Percentiles rank a stretch among this genome's conserved stretches.
These are phyloP conservation scores for Aphelinus certus DNA, from an alignment of 1,140 invertebrate species.

Conservation along the genomic window DNA sequence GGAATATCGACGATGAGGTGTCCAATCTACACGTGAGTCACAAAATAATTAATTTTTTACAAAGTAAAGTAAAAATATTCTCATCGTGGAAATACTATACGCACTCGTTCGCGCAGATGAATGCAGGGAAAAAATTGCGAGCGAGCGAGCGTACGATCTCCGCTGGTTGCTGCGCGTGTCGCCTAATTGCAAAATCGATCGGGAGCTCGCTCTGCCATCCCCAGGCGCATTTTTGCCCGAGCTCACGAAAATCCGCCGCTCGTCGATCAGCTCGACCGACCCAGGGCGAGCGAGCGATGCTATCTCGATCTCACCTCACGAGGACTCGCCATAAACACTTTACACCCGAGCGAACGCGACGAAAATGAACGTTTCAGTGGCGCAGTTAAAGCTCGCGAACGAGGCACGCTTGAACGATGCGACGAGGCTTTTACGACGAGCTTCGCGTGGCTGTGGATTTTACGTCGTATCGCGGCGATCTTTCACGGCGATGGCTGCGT, in stretches of 20 bases:
- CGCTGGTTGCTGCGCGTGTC: conserved; percentile 1
- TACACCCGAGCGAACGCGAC: conserved; percentile 13
- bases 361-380: conserved; percentile 18
- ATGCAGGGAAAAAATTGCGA: neutral
- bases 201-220: conserved; percentile 34
- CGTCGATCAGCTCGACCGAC: conserved; percentile 31
- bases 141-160: conserved; percentile 28
- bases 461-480: no score
- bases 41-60: no score
- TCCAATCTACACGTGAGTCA: no score
- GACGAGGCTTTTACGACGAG: no score
- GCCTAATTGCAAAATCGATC: conserved; percentile 61
- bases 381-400: conserved; percentile 14
- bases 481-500: no score
- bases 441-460: no score
- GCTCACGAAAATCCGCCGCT: conserved; percentile 42
- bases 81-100: no score
- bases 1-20: no score
- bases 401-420: neutral
- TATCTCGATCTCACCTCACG: conserved; percentile 48
- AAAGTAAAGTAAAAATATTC: no score
- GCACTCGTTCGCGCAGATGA: no score
- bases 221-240: conserved; percentile 43
- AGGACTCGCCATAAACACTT: conserved; percentile 41
- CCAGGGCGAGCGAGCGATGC: neutral